A percentile compares a stretch with the other conserved stretches of the same genome.
Evolutionary conservation across 2,888 invertebrate genomes (phyloP).

Genomic region (Deilephila elpenor): DNA sequence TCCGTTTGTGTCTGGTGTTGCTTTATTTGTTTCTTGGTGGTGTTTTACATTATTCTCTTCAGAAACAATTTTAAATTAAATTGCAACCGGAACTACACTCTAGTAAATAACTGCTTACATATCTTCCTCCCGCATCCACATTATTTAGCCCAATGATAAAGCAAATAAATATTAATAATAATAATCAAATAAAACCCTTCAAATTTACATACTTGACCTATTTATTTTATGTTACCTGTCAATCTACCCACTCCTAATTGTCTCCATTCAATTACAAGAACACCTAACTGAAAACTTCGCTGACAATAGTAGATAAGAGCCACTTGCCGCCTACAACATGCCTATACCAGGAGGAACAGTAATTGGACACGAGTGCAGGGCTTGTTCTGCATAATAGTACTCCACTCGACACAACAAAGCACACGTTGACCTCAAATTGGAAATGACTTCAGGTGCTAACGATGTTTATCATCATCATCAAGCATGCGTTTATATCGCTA

Average conservation of each 20-base stretch:
- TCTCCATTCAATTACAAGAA: background rate
- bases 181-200: no score
- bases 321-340: background rate
- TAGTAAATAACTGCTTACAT: no score
- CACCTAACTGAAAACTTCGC: background rate
- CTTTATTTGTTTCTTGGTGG: background rate
- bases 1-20: background rate
- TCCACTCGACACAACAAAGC: background rate
- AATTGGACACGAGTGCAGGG: slow-evolving; percentile 11
- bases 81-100: no score
- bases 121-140: no score
- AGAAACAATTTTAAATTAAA: background rate
- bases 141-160: no score
- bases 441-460: background rate
- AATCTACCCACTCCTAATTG: no score
- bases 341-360: slow-evolving; percentile 6
- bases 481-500: background rate
- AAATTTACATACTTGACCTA: no score
- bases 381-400: slow-evolving; percentile 21
- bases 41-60: background rate
- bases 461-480: slow-evolving; percentile 10
- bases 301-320: background rate
- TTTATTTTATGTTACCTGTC: no score
- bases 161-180: no score
- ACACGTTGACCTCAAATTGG: slow-evolving; percentile 14